Percentiles rank a stretch among this genome's conserved stretches.
Conservation (phyloP, 2,113 vertebrate genomes). For the Dromiciops gliroides region DNA sequence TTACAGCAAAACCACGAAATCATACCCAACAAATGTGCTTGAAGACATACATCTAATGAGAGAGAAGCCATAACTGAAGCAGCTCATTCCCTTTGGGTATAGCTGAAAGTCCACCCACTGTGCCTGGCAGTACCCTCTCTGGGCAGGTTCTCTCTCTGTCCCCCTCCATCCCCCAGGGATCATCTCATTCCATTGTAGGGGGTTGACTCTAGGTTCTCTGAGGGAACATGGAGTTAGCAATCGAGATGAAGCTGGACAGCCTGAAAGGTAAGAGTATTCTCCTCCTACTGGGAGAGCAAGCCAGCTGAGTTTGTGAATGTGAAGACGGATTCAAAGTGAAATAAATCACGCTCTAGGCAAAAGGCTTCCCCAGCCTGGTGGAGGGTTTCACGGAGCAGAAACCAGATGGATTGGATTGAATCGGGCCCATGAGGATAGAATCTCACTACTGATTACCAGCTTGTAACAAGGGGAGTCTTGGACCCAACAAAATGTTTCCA, state of each 20-base stretch:
- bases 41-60: too few relatives aligned
- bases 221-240: background rate
- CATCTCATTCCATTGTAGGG: background rate
- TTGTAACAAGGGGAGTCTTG: conserved; percentile 3
- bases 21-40: background rate
- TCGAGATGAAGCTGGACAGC: background rate
- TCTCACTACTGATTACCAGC: conserved; percentile 13
- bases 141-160: background rate
- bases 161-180: background rate
- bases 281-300: background rate
- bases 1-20: too few relatives aligned
- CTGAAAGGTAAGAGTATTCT: background rate
- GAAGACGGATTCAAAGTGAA: background rate
- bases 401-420: background rate
- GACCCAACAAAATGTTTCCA: background rate
- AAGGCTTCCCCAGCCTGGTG: background rate
- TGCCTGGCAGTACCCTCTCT: background rate
- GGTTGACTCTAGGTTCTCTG: background rate
- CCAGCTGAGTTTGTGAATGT: background rate
- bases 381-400: background rate
- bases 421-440: background rate
- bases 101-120: background rate
- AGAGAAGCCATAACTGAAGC: background rate
- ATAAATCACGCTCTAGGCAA: background rate
- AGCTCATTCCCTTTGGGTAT: background rate